Percentiles rank a stretch among this genome's conserved stretches.
These are phyloP conservation scores for Drosophila carrolli DNA, from an alignment of 1,140 invertebrate genomes.

Conservation along the genomic window DNA sequence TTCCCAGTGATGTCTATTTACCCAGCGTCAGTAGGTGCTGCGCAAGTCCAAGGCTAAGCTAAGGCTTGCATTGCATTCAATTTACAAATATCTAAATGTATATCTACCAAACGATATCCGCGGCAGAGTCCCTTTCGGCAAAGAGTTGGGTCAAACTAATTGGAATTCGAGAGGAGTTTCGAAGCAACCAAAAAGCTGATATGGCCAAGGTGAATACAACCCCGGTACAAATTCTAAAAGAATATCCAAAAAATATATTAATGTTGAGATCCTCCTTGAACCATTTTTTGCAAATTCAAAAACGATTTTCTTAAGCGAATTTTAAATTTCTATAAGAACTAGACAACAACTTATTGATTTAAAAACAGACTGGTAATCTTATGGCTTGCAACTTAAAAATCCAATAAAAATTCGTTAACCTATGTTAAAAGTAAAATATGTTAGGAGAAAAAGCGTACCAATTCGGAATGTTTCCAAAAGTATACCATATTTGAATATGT, in stretches of 20 bases:
- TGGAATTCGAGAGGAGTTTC: neutral
- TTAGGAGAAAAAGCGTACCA: no score
- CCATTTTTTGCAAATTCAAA: neutral
- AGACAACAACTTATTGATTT: no score
- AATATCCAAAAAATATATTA: neutral
- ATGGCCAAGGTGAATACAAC: neutral
- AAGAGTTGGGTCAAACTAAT: neutral
- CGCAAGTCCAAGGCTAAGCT: slow-evolving; percentile 14
- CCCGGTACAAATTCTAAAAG: neutral
- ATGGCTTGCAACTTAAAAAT: no score
- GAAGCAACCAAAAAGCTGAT: neutral
- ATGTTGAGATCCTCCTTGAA: neutral
- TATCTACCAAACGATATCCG: neutral
- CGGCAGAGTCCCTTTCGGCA: neutral
- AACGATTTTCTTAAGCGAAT: neutral
- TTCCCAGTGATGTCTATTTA: slow-evolving; percentile 43
- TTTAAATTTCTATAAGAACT: neutral
- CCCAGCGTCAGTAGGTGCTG: slow-evolving; percentile 3
- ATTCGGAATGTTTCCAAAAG: no score
- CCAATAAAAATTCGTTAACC: no score
- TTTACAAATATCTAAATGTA: slow-evolving; percentile 15
- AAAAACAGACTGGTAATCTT: no score
- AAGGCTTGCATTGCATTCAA: slow-evolving; percentile 18
- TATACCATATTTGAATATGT: no score
- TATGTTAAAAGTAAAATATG: no score